Evolutionary conservation across 2,888 invertebrate species (phyloP).

Genomic region (Saturnia pavonia): DNA sequence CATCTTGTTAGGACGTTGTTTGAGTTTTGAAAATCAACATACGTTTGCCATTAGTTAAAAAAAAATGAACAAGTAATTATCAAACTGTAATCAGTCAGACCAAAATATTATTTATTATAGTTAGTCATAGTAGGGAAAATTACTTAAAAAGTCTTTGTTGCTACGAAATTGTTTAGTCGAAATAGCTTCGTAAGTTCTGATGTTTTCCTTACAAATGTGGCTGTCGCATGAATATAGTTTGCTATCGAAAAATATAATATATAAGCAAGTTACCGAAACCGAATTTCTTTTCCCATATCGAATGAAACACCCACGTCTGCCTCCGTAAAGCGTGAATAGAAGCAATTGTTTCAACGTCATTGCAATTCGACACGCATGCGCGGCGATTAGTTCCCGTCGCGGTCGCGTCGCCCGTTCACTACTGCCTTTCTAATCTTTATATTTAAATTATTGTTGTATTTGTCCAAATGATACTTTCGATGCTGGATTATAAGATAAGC

Average conservation of each 20-base stretch:
- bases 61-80: no score
- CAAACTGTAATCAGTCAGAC: neutral
- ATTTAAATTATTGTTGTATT: slow-evolving; percentile 35
- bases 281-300: slow-evolving; percentile 32
- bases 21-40: no score
- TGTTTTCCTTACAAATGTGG: neutral
- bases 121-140: neutral
- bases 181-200: neutral
- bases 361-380: slow-evolving; percentile 72
- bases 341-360: slow-evolving; percentile 69
- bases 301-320: slow-evolving; percentile 56
- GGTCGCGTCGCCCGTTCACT: slow-evolving; percentile 65
- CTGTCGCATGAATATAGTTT: neutral
- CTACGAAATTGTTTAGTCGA: neutral
- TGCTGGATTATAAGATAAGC: slow-evolving; percentile 32
- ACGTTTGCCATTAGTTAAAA: no score
- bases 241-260: slow-evolving; percentile 3
- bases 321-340: slow-evolving; percentile 52
- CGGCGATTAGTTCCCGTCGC: slow-evolving; percentile 69
- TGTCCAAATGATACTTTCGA: slow-evolving; percentile 21
- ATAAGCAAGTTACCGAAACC: neutral
- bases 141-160: neutral
- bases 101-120: neutral
- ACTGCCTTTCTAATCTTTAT: slow-evolving; percentile 71
- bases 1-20: no score